Evolutionary conservation across 2,797 vertebrate genomes (phyloP).

Genomic region (Limnodromus scolopaceus): DNA sequence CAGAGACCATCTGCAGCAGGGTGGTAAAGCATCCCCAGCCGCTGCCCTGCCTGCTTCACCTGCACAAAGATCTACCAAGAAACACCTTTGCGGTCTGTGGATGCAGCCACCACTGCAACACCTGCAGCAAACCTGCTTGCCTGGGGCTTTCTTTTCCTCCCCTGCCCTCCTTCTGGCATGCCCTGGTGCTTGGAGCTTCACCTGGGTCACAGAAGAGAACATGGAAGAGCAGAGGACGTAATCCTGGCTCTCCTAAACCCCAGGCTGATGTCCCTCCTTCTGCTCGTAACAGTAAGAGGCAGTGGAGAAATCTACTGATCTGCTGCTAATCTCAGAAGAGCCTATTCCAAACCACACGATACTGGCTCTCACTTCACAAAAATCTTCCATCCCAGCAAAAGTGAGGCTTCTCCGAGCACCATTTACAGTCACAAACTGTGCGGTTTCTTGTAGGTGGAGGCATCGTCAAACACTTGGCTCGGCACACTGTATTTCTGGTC

Average conservation of each 20-base stretch:
- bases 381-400: conserved; percentile 2
- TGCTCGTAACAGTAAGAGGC: not conserved
- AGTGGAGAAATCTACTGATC: conserved; percentile 26
- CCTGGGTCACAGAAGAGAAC: not conserved
- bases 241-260: not conserved
- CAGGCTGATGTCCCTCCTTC: not conserved
- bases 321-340: conserved; percentile 21
- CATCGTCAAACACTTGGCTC: not conserved
- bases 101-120: not conserved
- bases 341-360: conserved; percentile 22
- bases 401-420: not conserved
- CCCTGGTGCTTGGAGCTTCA: not conserved
- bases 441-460: conserved; percentile 33
- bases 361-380: conserved; percentile 26
- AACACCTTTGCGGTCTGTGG: not conserved
- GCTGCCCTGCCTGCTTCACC: not conserved
- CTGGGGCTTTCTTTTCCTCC: not conserved
- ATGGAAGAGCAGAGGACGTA: not conserved
- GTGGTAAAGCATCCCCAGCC: not conserved
- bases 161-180: not conserved
- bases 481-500: not conserved
- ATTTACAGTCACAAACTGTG: conserved; percentile 4
- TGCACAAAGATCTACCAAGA: not conserved
- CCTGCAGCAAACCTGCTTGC: not conserved
- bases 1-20: not conserved